A percentile compares a stretch with the other conserved stretches of the same genome.
Evolutionary conservation across 2,113 vertebrate species (phyloP).

Genomic region (Hippocampus comes): DNA sequence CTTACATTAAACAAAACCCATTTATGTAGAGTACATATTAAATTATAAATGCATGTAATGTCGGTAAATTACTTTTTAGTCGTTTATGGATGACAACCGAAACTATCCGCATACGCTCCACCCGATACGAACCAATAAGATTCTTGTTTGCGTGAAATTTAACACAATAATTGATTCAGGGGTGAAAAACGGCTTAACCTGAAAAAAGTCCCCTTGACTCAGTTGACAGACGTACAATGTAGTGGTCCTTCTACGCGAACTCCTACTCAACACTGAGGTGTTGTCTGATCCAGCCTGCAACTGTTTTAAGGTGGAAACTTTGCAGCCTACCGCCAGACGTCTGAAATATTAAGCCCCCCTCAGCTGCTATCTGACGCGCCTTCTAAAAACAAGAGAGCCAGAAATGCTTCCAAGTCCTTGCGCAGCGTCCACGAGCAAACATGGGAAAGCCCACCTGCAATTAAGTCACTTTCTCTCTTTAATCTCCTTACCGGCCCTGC

Average conservation of each 20-base stretch:
- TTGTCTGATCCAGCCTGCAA: constrained; percentile 18
- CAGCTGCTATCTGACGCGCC: constrained; percentile 59
- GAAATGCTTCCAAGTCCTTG: constrained; percentile 42
- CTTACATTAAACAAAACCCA: too few relatives aligned
- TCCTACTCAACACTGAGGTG: constrained; percentile 11
- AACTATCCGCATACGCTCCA: background rate
- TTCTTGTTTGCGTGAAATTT: background rate
- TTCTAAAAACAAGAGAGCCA: constrained; percentile 27
- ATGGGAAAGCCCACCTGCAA: constrained; percentile 21
- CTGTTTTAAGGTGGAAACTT: constrained; percentile 55
- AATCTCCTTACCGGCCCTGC: constrained; percentile 48
- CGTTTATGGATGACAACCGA: background rate
- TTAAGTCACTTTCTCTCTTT: constrained; percentile 15
- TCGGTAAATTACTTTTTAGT: background rate
- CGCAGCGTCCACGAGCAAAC: constrained; percentile 28
- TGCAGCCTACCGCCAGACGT: constrained; percentile 54
- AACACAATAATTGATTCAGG: background rate
- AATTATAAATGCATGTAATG: background rate
- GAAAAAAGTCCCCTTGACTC: background rate
- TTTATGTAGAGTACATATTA: background rate
- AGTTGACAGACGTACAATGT: background rate
- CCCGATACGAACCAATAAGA: too few relatives aligned
- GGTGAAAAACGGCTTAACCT: background rate
- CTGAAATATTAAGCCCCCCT: constrained; percentile 60
- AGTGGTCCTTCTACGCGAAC: background rate